Evolutionary conservation across 2,113 vertebrate species (phyloP).

Genomic region (Pituophis catenifer): DNA sequence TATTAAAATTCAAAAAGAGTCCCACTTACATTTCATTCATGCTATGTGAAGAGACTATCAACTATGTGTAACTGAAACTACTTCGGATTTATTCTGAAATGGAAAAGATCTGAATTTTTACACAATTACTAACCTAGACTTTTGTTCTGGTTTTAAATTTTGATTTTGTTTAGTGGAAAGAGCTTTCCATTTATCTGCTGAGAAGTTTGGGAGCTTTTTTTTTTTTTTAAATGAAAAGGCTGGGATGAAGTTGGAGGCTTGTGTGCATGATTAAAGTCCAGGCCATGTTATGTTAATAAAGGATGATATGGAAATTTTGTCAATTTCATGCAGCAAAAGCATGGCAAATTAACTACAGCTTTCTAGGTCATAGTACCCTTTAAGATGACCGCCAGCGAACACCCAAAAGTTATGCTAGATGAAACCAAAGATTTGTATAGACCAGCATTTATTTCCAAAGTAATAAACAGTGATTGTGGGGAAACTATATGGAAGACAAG

Average conservation of each 20-base stretch:
- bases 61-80: background rate
- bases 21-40: background rate
- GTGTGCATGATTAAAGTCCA: background rate
- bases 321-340: background rate
- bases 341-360: background rate
- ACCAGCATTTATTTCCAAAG: background rate
- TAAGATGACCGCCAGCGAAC: background rate
- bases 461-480: background rate
- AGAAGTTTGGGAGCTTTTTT: background rate
- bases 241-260: background rate
- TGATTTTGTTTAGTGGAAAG: background rate
- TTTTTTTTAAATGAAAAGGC: background rate
- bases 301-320: background rate
- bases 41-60: background rate
- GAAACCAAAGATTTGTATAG: background rate
- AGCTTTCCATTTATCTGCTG: background rate
- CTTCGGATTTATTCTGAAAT: background rate
- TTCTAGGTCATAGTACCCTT: background rate
- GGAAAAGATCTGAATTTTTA: background rate
- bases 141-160: background rate
- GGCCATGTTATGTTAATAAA: background rate
- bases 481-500: background rate
- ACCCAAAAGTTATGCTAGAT: background rate
- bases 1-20: background rate
- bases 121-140: background rate